Conservation (phyloP, 1,140 invertebrate species). For the Tetragonula clypearis region DNA sequence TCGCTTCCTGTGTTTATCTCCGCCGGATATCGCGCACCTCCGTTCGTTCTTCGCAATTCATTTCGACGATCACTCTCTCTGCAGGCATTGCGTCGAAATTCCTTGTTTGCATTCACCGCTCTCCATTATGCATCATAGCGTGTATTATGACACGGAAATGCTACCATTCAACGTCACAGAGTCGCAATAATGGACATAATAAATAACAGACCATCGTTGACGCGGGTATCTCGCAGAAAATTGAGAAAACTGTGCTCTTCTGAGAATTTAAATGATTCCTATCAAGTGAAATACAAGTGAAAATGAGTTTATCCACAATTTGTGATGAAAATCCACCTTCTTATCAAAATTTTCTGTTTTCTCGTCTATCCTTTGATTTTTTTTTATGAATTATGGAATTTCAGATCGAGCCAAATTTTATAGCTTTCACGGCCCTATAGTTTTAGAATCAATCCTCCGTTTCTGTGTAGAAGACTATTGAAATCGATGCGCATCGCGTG, state of each 20-base stretch:
- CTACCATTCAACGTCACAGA: too few species aligned
- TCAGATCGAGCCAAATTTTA: background rate
- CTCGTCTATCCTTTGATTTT: too few species aligned
- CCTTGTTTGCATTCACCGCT: background rate
- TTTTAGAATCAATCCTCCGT: background rate
- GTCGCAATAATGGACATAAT: too few species aligned
- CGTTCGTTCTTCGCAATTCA: slow-evolving; percentile 28
- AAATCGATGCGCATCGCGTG: background rate
- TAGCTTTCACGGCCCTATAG: background rate
- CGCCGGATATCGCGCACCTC: slow-evolving; percentile 25
- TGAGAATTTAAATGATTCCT: too few species aligned
- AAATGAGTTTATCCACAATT: too few species aligned
- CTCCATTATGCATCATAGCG: background rate
- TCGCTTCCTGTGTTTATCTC: slow-evolving; percentile 15
- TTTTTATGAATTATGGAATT: background rate
- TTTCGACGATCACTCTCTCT: background rate
- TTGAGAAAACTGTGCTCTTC: too few species aligned
- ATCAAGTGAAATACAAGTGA: too few species aligned
- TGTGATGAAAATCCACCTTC: too few species aligned
- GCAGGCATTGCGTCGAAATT: background rate
- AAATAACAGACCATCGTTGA: too few species aligned
- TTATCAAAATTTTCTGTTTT: too few species aligned
- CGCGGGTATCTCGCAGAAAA: too few species aligned
- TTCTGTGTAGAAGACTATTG: too few species aligned
- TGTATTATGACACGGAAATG: background rate